phyloP scores from a whole-genome alignment of 2,797 vertebrate species.

The Sternarchorhynchus goeldii region DNA sequence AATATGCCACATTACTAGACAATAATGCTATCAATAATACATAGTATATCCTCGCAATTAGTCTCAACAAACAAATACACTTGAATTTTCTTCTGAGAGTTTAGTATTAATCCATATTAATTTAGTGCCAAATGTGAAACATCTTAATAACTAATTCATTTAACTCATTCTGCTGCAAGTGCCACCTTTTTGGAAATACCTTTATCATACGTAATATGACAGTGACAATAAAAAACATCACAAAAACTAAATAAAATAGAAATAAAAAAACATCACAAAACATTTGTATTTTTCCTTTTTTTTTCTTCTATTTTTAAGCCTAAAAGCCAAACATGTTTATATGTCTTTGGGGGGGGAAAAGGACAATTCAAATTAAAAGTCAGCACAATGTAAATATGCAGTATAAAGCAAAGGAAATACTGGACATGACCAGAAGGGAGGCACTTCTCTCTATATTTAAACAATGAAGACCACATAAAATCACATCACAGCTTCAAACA shows the following conservation, averaged over 20 bases:
- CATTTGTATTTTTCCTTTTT: not conserved
- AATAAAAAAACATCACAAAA: not conserved
- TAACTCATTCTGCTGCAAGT: not conserved
- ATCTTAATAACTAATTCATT: not conserved
- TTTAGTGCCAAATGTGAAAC: not conserved
- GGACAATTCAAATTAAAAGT: not conserved
- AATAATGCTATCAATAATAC: not conserved
- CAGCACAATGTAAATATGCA: slow-evolving; percentile 17
- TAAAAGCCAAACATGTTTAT: too few species aligned
- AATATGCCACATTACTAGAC: not conserved
- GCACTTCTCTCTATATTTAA: slow-evolving; percentile 29
- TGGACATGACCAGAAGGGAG: not conserved
- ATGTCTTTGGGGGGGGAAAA: too few species aligned
- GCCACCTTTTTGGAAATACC: not conserved
- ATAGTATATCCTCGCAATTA: not conserved
- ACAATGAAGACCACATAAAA: slow-evolving; percentile 48
- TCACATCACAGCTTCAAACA: slow-evolving; percentile 30
- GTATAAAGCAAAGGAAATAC: slow-evolving; percentile 33
- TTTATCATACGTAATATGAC: not conserved
- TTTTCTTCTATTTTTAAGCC: too few species aligned
- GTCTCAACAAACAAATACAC: not conserved
- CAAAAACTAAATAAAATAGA: too few species aligned
- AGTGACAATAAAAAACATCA: not conserved
- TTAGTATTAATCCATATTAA: not conserved
- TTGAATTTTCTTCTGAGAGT: not conserved